Conservation (phyloP, 2,797 vertebrate species). For the Clarias pachynema region DNA sequence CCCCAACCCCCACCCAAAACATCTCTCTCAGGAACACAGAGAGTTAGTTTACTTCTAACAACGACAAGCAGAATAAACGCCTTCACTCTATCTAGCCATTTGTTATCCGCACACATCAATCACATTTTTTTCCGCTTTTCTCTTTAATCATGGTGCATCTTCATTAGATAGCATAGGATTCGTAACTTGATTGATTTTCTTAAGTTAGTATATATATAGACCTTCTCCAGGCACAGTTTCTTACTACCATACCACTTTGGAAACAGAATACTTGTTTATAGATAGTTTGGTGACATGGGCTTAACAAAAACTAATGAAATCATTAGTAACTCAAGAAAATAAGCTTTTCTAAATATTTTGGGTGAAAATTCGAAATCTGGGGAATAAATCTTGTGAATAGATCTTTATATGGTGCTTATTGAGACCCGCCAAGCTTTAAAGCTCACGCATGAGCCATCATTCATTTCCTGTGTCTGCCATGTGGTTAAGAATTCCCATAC, state of each 20-base stretch:
- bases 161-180: background rate
- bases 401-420: background rate
- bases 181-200: slow-evolving; percentile 11
- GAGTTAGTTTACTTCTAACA: slow-evolving; percentile 34
- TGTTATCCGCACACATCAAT: background rate
- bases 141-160: background rate
- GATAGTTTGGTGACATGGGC: background rate
- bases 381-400: background rate
- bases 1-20: slow-evolving; percentile 23
- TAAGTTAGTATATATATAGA: slow-evolving; percentile 1
- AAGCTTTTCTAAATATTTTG: background rate
- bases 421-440: background rate
- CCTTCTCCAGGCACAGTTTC: slow-evolving; percentile 1
- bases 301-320: background rate
- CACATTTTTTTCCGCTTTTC: background rate
- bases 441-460: background rate
- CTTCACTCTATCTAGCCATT: slow-evolving; percentile 19
- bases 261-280: background rate
- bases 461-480: background rate
- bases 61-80: slow-evolving; percentile 23
- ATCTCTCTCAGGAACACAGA: slow-evolving; percentile 31
- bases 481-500: slow-evolving; percentile 1
- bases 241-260: background rate
- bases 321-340: background rate
- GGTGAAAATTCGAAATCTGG: background rate